phyloP scores from a whole-genome alignment of 92 coral and sea anemone genomes.

The Pocillopora grandis region DNA sequence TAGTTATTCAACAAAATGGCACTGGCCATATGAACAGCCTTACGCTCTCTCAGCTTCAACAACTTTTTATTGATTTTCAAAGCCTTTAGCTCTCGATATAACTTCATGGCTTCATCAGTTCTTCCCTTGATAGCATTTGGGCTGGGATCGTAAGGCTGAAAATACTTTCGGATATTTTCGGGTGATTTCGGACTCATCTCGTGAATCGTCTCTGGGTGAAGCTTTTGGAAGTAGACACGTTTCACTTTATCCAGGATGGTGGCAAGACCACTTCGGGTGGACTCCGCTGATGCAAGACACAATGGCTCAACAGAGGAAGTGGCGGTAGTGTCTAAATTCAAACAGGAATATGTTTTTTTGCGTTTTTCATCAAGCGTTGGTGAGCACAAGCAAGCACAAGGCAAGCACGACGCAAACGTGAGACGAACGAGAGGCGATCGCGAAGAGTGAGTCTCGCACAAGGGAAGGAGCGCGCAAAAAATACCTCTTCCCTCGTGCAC shows the following conservation, averaged over 20 bases:
- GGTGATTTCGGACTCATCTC: constrained; percentile 23
- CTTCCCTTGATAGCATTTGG: constrained; percentile 49
- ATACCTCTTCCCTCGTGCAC: no score
- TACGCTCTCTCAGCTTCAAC: constrained; percentile 59
- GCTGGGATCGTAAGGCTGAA: constrained; percentile 59
- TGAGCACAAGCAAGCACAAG: no score
- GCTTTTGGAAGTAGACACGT: constrained; percentile 4
- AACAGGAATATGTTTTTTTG: no score
- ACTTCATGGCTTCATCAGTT: constrained; percentile 47
- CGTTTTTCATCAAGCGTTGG: no score
- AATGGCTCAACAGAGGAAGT: background rate
- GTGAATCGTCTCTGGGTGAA: constrained; percentile 36
- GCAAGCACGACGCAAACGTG: no score
- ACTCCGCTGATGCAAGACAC: constrained; percentile 30
- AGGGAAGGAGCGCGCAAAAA: no score
- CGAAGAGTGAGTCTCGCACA: no score
- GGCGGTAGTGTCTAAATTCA: no score
- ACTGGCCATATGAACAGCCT: constrained; percentile 56
- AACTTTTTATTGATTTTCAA: constrained; percentile 3
- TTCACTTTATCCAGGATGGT: constrained; percentile 6
- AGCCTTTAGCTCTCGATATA: constrained; percentile 28
- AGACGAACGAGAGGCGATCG: no score
- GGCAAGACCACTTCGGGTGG: constrained; percentile 24
- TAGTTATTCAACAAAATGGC: constrained; percentile 59
- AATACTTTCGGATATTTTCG: constrained; percentile 41